Evolutionary conservation across 2,797 vertebrate species (phyloP), one percentile per base, ranked within the genome.

Genomic region (Limosa lapponica): DNA sequence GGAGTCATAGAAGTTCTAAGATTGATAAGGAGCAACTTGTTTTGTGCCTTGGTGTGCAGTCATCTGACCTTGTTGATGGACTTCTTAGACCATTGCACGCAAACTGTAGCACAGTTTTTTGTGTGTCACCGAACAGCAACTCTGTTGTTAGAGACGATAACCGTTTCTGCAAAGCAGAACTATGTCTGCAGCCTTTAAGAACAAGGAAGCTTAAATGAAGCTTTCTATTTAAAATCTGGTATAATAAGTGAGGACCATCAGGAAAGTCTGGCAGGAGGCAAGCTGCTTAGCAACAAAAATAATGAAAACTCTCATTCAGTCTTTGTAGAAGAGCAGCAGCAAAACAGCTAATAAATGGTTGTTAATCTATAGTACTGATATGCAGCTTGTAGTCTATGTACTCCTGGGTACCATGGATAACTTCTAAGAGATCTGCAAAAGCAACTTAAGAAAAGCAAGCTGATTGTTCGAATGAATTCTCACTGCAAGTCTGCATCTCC

Each of bases 201-300:
- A 61, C 69, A 66, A 87, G 46, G 64, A 86, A 83, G 70, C 83
- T 78, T 89, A 86, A 90, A 91, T 89, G 49, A 94, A 94, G 32
- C 39, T 84, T 90, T 13, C 70, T 87, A 18, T 82, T 94, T 91
- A 87, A 82, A 65, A 84, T 72, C 43, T 58, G 13, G 28, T 3
- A 8, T 91, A 93, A 90, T 98, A 98, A 98, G 98, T 95, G 96
- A 98, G 98, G 97, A 97, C 96, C 95, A 96, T 98, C 97, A 97
- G 98, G 96, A 92, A 98, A 97, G 93, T 94, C 95, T 71, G 8
- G 44, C 61, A 95, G 95, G 97, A 98, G 97, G 98, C 98, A 97
- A 95, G 97, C 98, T 98, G 98, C 98, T 96, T 87, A 95, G 98
- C 98, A 98, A 98, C 98, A 90, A 75, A 94, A 70, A 52, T 84